Evolutionary conservation across 1,140 invertebrate species (phyloP), one percentile per base, ranked within the genome.

Genomic region (Aphelinus certus): DNA sequence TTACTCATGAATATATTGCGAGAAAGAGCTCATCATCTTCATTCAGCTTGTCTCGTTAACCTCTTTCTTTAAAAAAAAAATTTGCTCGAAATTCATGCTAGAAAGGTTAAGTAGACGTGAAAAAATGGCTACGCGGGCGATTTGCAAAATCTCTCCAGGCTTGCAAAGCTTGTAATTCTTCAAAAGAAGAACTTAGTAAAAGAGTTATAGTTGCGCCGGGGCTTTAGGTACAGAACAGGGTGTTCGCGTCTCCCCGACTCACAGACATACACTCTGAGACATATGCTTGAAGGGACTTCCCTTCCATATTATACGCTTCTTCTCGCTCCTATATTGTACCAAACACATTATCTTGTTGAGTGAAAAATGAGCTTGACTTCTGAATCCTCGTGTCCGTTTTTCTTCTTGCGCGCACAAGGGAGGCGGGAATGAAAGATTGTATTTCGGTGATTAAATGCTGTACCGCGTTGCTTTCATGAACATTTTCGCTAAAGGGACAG

Each of bases 281-380:
- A 26, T 26, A 26, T 26, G 26, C 26, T 26, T 26, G 26, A 26
- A 26, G 26, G 26, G 26, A 26, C 26, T 26, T 26, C 26, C 26
- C 26, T 26, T 26, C 26, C 26, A 26, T 26, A 26, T 26, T 26
- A 26, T 26, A 26, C 26, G 26, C 26, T 26, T 26, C 26, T 26
- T 26, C 26, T 26, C 26, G 26, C 26, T 26, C 26, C 26, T 26
- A 26, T 26, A 26, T 26, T 26, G 26, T 26, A 26, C 26, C 26
- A 26, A 26, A 26, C 26, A 65, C 47, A n/a, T 65, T 53, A 51
- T 42, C 45, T 65, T n/a, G 10, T 53, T 10, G 10, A 49, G 26
- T 65, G 63, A 65, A 65, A 65, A 65, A 65, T 65, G 63, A 65
- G 63, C 48, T 53, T 49, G 48, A 46, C 43, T 4, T 7, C 3